phyloP scores from a whole-genome alignment of 2,888 invertebrate genomes.

The Sphinx pinastri region DNA sequence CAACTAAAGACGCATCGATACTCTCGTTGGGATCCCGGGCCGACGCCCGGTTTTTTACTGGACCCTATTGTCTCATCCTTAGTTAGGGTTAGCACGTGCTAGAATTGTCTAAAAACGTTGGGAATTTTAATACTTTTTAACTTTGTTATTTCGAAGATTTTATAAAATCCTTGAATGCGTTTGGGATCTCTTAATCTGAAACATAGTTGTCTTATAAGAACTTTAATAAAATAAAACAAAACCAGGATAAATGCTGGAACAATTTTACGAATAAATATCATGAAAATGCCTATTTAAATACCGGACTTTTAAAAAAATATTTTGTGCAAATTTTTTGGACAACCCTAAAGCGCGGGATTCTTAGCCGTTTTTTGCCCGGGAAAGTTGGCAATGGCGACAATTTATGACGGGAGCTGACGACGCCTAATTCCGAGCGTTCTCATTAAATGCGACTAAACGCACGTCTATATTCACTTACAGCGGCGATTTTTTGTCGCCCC shows the following conservation, averaged over 20 bases:
- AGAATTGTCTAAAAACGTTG: background rate
- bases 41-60: slow-evolving; percentile 57
- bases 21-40: slow-evolving; percentile 55
- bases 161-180: too few relatives aligned
- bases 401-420: slow-evolving; percentile 76
- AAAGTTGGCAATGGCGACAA: slow-evolving; percentile 67
- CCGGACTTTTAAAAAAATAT: too few relatives aligned
- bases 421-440: slow-evolving; percentile 73
- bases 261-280: too few relatives aligned
- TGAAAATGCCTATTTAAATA: too few relatives aligned
- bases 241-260: too few relatives aligned
- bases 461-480: slow-evolving; percentile 74
- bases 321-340: background rate
- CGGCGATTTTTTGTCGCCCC: slow-evolving; percentile 51
- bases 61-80: slow-evolving; percentile 58
- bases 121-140: background rate
- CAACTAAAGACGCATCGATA: slow-evolving; percentile 59
- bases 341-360: slow-evolving; percentile 31
- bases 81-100: slow-evolving; percentile 39
- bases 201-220: too few relatives aligned
- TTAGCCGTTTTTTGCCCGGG: slow-evolving; percentile 34
- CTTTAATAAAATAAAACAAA: too few relatives aligned
- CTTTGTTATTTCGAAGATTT: background rate
- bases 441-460: slow-evolving; percentile 75
- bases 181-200: too few relatives aligned